Evolutionary conservation across 2,113 vertebrate species (phyloP), one percentile per base, ranked within the genome.

Genomic region (Phalacrocorax brasilianus): DNA sequence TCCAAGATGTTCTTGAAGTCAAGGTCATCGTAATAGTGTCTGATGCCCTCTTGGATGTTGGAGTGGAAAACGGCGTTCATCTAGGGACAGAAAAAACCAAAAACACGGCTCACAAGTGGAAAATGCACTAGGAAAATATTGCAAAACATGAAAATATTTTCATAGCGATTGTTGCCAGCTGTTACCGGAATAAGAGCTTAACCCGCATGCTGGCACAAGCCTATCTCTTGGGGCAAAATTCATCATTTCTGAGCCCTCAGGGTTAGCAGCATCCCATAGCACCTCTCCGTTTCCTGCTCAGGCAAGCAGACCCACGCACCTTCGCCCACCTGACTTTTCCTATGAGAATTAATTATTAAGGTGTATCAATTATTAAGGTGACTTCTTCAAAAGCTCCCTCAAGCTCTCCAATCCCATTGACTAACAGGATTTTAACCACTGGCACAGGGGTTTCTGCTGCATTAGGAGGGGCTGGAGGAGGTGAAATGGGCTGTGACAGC

Each of bases 1-100:
- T 99, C 99, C 98, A 99, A 79, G 96, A 99, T 99, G 96, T 99
- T 99, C 96, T 99, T 99, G 97, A 99, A 99, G 98, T 99, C 99
- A 70, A 99, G 98, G 83, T 99, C 99, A 9, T 99, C 99, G 1
- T 99, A 99, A 87, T 99, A 99, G 96, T 99, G 99, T 55, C 98
- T 98, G 45, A 99, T 99, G 56, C 99, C 99, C 93, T 98, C 98
- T n/a, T 98, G 98, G 89, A 99, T 98, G 68, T 96, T 99, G 79
- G 98, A 98, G 93, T 99, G 98, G 80, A 99, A 98, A 96, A 99
- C 89, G 8, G 97, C 91, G 2, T 98, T 97, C 13, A 99, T 99
- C 99, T 99, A 92, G 12, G 52, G 78, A 23, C 4, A n/a, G 56
- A 67, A 61, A 50, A 30, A 21, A 11, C 0, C 11, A n/a, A n/a